Evolutionary conservation across 2,113 vertebrate genomes (phyloP), one percentile per base, ranked within the genome.

Genomic region (Gallinago paraguaiae): DNA sequence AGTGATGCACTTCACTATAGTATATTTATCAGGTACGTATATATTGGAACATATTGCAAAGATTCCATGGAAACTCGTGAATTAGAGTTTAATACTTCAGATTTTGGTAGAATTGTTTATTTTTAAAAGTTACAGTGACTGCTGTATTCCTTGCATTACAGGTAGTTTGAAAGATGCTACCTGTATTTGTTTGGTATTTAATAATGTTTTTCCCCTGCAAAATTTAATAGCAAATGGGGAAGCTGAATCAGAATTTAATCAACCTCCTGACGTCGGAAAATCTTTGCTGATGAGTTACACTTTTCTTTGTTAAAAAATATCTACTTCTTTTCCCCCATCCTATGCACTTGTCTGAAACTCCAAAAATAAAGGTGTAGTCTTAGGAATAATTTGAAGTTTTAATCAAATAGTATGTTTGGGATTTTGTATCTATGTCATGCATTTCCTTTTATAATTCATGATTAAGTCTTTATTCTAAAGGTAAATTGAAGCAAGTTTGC

Each of bases 171-270:
- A 87, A 90, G 39, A 25, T 46, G 24, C 23, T 85, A 10, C 15
- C 2, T 4, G 0, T 41, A 48, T 16, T 57, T 39, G 7, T 71
- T 85, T 3, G 2, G 5, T 70, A 35, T 6, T 33, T 61, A 61
- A 16, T 65, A 75, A n/a, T 13, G 8, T 41, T 35, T 59, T 61
- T 51, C 20, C 6, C 16, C 13, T 77, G 39, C 20, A 95, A 39
- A 88, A 84, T 75, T 35, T 45, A 17, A 16, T 43, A 53, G n/a
- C 30, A 82, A 80, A 39, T 60, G 33, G 16, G 35, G 19, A 61
- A 76, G n/a, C 37, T 81, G 33, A 59, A 74, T 68, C 18, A 80
- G 54, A 78, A 45, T 59, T 86, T 45, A 46, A 35, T 31, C 8
- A 80, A 5, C 10, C 54, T 86, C 11, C 23, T 39, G 10, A 31